phyloP scores from a whole-genome alignment of 2,888 invertebrate genomes.

The Epirrhoe alternata region DNA sequence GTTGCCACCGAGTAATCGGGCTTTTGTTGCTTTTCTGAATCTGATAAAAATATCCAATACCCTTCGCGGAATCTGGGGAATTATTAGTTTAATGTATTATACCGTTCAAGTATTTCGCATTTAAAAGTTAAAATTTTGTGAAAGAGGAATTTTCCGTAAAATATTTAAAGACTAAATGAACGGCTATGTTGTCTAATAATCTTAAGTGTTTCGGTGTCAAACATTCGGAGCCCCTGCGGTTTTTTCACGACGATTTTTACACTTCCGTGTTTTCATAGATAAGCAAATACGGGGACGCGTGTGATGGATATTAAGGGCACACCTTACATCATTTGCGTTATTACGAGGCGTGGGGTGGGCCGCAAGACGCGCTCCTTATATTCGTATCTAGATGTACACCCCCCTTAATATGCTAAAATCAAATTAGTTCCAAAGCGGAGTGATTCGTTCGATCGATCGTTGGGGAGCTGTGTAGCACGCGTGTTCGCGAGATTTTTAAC shows the following conservation, averaged over 20 bases:
- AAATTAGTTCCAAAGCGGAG: slow-evolving; percentile 84
- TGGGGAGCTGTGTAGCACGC: slow-evolving; percentile 62
- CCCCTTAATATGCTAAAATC: slow-evolving; percentile 85
- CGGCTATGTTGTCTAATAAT: slow-evolving; percentile 64
- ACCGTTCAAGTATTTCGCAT: slow-evolving; percentile 11
- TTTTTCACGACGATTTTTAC: slow-evolving; percentile 81
- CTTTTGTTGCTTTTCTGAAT: slow-evolving; percentile 73
- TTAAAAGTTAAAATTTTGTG: slow-evolving; percentile 2
- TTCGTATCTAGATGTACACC: slow-evolving; percentile 73
- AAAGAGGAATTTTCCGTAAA: not conserved
- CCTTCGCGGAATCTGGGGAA: slow-evolving; percentile 31
- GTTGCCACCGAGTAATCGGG: slow-evolving; percentile 72
- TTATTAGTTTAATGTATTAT: slow-evolving; percentile 41
- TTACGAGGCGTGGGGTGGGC: slow-evolving; percentile 67
- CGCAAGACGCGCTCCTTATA: slow-evolving; percentile 79
- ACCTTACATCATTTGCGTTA: slow-evolving; percentile 85
- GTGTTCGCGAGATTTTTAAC: slow-evolving; percentile 59
- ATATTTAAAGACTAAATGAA: slow-evolving; percentile 24
- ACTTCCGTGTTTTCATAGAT: slow-evolving; percentile 84
- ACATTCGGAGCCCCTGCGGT: slow-evolving; percentile 65
- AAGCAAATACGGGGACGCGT: slow-evolving; percentile 84
- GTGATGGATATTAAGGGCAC: slow-evolving; percentile 85
- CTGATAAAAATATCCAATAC: slow-evolving; percentile 72
- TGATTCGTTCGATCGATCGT: slow-evolving; percentile 80
- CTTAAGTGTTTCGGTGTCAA: slow-evolving; percentile 71